Percentiles rank a stretch among this genome's conserved stretches.
These are phyloP conservation scores for Rhinichthys klamathensis DNA, from an alignment of 2,113 vertebrate genomes.

Conservation along the genomic window DNA sequence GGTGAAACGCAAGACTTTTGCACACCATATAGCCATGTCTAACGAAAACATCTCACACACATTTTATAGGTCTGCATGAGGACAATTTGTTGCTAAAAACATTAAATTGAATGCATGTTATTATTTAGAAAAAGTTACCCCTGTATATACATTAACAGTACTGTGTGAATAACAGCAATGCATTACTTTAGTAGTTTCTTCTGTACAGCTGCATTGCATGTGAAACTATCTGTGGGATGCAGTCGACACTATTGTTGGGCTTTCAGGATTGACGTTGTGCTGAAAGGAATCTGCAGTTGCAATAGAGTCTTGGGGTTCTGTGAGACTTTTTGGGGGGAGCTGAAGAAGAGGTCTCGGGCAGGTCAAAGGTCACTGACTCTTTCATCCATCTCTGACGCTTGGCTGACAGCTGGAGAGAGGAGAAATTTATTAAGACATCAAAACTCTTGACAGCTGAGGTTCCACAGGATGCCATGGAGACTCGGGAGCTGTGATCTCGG, in stretches of 20 bases:
- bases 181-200: background rate
- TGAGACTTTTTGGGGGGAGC: slow-evolving; percentile 33
- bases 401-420: slow-evolving; percentile 82
- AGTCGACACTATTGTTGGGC: background rate
- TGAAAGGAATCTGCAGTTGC: slow-evolving; percentile 54
- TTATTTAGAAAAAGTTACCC: background rate
- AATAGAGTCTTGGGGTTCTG: slow-evolving; percentile 3
- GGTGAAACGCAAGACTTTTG: background rate
- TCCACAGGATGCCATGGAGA: slow-evolving; percentile 43
- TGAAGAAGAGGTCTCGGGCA: slow-evolving; percentile 70
- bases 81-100: background rate
- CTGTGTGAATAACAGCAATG: background rate
- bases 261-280: slow-evolving; percentile 36
- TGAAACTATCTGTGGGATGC: background rate
- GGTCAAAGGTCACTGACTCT: slow-evolving; percentile 86
- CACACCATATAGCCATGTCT: background rate
- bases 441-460: slow-evolving; percentile 82
- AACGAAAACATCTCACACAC: background rate
- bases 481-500: background rate
- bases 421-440: slow-evolving; percentile 96
- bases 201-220: background rate
- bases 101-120: background rate
- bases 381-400: slow-evolving; percentile 88
- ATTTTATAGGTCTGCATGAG: background rate
- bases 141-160: background rate